Evolutionary conservation across 1,140 invertebrate genomes (phyloP).

Genomic region (Mizuhopecten yessoensis): DNA sequence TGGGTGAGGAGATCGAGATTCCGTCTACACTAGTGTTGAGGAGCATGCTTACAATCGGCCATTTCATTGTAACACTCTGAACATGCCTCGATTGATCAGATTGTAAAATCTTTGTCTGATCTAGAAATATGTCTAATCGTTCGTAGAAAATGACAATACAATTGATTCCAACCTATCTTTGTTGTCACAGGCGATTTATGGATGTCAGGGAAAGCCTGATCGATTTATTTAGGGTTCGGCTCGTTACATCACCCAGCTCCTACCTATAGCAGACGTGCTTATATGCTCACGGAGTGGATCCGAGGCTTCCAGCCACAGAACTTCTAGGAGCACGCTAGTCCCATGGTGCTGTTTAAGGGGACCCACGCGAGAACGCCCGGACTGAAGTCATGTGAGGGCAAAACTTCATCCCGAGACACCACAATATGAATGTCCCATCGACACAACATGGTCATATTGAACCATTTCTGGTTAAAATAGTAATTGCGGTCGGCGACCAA

Average conservation of each 20-base stretch:
- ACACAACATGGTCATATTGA: too few relatives aligned
- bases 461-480: too few relatives aligned
- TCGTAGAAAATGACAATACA: conserved; percentile 8
- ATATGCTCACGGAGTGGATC: not conserved
- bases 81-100: not conserved
- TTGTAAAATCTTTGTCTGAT: conserved; percentile 10
- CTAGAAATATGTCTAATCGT: conserved; percentile 34
- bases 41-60: not conserved
- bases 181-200: not conserved
- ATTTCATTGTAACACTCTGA: not conserved
- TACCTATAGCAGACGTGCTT: not conserved
- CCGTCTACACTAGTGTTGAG: not conserved
- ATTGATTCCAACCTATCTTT: not conserved
- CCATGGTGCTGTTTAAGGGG: too few relatives aligned
- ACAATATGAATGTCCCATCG: too few relatives aligned
- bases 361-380: too few relatives aligned
- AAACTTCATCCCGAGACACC: too few relatives aligned
- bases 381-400: too few relatives aligned
- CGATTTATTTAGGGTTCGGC: not conserved
- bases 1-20: not conserved
- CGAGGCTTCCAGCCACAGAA: not conserved
- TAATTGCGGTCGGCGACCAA: too few relatives aligned
- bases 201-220: not conserved
- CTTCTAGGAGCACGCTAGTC: too few relatives aligned
- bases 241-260: not conserved